Percentiles rank a stretch among this genome's conserved stretches.
phyloP scores from a whole-genome alignment of 2,113 vertebrate genomes.

The Alaudala cheleensis region DNA sequence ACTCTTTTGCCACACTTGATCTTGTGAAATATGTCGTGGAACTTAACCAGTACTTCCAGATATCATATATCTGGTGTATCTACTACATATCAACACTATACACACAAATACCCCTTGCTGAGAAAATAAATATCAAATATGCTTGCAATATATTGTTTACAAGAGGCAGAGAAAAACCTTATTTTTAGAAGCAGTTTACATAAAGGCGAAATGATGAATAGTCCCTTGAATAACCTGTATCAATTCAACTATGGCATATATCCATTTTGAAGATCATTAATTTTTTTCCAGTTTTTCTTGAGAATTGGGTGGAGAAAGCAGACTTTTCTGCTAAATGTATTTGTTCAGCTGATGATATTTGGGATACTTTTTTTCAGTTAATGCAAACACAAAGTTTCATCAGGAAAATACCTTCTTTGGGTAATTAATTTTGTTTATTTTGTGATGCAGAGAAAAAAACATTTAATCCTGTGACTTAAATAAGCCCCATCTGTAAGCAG shows the following conservation, averaged over 20 bases:
- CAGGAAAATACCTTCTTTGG: background rate
- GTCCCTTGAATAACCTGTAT: background rate
- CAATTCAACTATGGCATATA: background rate
- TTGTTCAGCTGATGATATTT: background rate
- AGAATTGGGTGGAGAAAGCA: accelerated
- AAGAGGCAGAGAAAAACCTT: background rate
- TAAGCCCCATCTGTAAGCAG: background rate
- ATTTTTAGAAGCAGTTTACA: background rate
- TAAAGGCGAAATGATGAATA: background rate
- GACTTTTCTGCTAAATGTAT: background rate
- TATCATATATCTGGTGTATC: background rate
- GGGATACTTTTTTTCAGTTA: background rate
- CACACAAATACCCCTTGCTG: background rate
- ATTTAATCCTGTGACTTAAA: background rate
- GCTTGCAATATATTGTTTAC: background rate
- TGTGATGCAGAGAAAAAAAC: background rate
- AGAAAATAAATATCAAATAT: background rate
- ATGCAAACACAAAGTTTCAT: background rate
- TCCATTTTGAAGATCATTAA: background rate
- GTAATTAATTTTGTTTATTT: background rate
- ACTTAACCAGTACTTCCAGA: background rate
- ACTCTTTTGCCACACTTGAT: background rate
- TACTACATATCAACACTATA: background rate
- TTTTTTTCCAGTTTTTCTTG: background rate
- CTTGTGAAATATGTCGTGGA: background rate